Evolutionary conservation across 2,113 vertebrate genomes (phyloP), one percentile per base, ranked within the genome.

Genomic region (Poeciliopsis turrubarensis): DNA sequence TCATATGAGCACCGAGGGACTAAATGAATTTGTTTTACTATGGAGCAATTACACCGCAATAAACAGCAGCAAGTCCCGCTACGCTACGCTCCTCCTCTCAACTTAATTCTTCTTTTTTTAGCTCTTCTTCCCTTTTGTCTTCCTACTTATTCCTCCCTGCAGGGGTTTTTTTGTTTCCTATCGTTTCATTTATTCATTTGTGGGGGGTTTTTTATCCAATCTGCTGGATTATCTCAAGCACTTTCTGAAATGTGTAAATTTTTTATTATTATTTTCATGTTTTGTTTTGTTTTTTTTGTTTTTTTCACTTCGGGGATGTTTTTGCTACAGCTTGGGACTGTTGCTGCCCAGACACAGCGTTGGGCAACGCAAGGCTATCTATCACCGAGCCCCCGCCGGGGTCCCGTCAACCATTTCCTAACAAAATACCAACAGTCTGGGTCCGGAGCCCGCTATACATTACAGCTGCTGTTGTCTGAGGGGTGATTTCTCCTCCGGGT

Each of bases 1-100:
- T 51, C 37, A 69, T 14, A 65, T 32, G 41, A 82, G 76, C 63
- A 74, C 64, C 12, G 3, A 71, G 77, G 73, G 75, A 73, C 62
- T 60, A 79, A 79, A 81, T 77, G 39, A 79, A 72, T 84, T 64
- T 39, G 61, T 65, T 87, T 82, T 68, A 67, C 61, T 32, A 34
- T 1, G 0, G 25, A 78, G 70, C 57, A 78, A 73, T 75, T 82
- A 81, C 41, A 68, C 37, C 26, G 60, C 25, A 57, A 57, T n/a
- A 51, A 84, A 60, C 30, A 51, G 68, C 25, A 64, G 68, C 4
- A 51, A 34, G 57, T 61, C 73, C 57, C 17, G 51, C 64, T 47
- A 26, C 15, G 6, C 67, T 60, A 5, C 13, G 22, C 63, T 65
- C 39, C 41, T 79, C 75, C 30, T 69, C 61, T 72, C 14, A 27